These are phyloP conservation scores for Drosophila multiciliata DNA, from an alignment of 2,888 invertebrate species.

Conservation along the genomic window DNA sequence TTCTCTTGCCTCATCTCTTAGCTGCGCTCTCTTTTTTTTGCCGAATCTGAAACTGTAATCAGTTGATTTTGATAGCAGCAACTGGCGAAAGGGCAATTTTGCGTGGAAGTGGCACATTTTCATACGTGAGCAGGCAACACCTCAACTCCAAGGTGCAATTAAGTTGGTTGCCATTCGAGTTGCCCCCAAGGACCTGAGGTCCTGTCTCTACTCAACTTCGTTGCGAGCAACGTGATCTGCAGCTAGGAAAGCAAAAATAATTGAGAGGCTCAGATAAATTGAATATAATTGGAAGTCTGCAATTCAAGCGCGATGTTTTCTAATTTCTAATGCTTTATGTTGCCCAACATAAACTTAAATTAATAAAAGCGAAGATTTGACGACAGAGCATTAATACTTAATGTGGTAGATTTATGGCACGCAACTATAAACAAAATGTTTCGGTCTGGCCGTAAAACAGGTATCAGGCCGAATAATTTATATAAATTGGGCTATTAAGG, in stretches of 20 bases:
- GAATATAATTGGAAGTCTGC: constrained; percentile 22
- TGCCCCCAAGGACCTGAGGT: neutral
- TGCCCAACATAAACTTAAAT: neutral
- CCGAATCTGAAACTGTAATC: constrained; percentile 46
- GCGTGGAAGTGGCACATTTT: constrained; percentile 44
- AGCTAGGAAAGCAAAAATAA: constrained; percentile 14
- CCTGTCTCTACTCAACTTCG: neutral
- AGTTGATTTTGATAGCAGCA: constrained; percentile 26
- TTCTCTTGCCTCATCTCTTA: constrained; percentile 46
- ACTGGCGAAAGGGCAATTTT: constrained; percentile 42
- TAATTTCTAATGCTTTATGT: neutral
- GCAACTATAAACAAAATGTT: constrained; percentile 23
- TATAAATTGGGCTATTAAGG: constrained; percentile 43
- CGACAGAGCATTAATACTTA: constrained; percentile 22
- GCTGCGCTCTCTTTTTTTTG: constrained; percentile 21
- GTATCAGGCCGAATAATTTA: constrained; percentile 24
- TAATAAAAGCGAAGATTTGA: neutral
- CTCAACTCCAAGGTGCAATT: constrained; percentile 55
- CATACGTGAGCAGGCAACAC: constrained; percentile 45
- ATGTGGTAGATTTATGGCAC: constrained; percentile 4
- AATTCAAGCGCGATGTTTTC: constrained; percentile 1
- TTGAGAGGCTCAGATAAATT: constrained; percentile 6
- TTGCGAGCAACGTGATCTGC: constrained; percentile 10
- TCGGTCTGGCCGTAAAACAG: neutral
- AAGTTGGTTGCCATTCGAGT: constrained; percentile 31